Conservation (phyloP, 2,113 vertebrate genomes). For the Oreochromis aureus region DNA sequence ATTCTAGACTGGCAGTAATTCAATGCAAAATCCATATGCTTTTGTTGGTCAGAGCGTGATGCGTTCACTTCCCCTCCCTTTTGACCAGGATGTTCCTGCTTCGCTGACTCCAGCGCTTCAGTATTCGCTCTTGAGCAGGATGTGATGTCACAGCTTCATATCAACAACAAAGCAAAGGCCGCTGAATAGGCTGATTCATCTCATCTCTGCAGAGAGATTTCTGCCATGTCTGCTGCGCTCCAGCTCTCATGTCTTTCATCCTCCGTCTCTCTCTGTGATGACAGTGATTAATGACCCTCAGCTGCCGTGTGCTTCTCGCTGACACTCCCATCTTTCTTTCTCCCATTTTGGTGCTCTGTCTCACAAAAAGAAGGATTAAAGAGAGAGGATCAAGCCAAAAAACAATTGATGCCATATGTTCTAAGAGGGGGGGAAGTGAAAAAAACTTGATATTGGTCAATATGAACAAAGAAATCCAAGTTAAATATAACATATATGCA, state of each 20-base stretch:
- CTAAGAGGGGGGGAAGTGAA: background rate
- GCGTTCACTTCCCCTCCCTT: background rate
- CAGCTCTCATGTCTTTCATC: conserved; percentile 56
- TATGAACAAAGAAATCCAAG: background rate
- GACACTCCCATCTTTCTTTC: conserved; percentile 72
- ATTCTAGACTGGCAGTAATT: conserved; percentile 36
- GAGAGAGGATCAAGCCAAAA: conserved; percentile 13
- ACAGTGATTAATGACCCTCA: conserved; percentile 75
- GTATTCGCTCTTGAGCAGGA: background rate
- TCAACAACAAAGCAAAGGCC: conserved; percentile 39
- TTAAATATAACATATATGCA: background rate
- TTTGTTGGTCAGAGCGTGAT: conserved; percentile 19
- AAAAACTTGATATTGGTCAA: conserved; percentile 5
- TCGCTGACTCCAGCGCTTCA: conserved; percentile 7
- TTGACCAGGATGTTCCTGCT: background rate
- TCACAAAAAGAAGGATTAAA: conserved; percentile 45
- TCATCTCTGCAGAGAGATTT: conserved; percentile 47
- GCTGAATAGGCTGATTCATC: conserved; percentile 53
- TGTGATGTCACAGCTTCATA: conserved; percentile 47
- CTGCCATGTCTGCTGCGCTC: conserved; percentile 46
- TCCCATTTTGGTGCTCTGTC: conserved; percentile 40
- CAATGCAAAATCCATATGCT: conserved; percentile 46
- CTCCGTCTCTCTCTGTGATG: conserved; percentile 33
- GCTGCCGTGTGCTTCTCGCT: conserved; percentile 64
- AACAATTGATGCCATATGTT: conserved; percentile 53